Evolutionary conservation across 2,113 vertebrate genomes (phyloP), one percentile per base, ranked within the genome.

Genomic region (Seriola quinqueradiata): DNA sequence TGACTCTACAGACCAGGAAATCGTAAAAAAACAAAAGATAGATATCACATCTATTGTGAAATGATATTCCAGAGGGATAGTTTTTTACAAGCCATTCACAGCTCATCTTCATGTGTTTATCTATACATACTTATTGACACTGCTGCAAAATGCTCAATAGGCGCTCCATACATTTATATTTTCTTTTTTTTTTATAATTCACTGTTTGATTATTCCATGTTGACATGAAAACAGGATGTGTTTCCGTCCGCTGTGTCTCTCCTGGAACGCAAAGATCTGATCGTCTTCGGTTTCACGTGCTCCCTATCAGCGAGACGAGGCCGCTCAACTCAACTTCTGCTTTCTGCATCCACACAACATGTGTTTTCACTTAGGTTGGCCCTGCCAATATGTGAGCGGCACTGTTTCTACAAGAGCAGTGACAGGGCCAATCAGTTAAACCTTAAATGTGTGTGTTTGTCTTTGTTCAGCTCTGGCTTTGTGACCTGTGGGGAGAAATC

Each of bases 321-420:
- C 70, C 17, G 46, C 81, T 75, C 70, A 13, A 34, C 28, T 74
- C 73, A 13, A 36, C 84, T 85, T 90, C 88, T 82, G 80, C 83
- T 92, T 84, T 82, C 80, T 89, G 77, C 85, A 83, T 90, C 84
- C 77, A 60, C 77, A 67, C 73, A 84, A 87, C 93, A 95, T 93
- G 90, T 95, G 94, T 92, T 94, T 92, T 83, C 87, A 93, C 81
- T 95, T 92, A 93, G 72, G 69, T 46, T 69, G 64, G 50, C 77
- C 75, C 86, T 81, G 88, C 90, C 90, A 87, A 82, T 79, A 88
- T 73, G 77, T 52, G 67, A 82, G 75, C 75, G 44, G 64, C 74
- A 16, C 77, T 66, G 25, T 90, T 92, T 81, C 90, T 90, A 65
- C 88, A 73, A 64, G 57, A 86, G 75, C 74, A 81, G 80, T 88